Percentiles rank a stretch among this genome's conserved stretches.
Evolutionary conservation across 1,140 invertebrate species (phyloP).

Genomic region (Probaryconus sp.): DNA sequence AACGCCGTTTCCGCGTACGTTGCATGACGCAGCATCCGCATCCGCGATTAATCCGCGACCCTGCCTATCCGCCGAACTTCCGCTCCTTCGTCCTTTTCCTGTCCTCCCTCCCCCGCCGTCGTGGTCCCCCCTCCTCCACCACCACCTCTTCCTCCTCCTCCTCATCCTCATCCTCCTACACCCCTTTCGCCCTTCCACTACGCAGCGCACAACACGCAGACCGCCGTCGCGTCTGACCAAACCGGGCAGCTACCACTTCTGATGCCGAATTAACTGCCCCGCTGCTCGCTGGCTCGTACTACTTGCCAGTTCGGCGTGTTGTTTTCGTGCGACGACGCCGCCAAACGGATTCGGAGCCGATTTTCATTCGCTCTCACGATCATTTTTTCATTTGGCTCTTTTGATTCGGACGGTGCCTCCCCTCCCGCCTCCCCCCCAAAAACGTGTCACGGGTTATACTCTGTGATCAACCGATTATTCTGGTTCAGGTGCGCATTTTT

Average conservation of each 20-base stretch:
- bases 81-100: constrained; percentile 38
- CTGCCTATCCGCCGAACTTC: no score
- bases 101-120: constrained; percentile 13
- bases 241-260: constrained; percentile 55
- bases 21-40: constrained; percentile 56
- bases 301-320: constrained; percentile 27
- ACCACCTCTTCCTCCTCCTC: not conserved
- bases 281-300: constrained; percentile 25
- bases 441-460: constrained; percentile 16
- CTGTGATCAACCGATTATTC: no score
- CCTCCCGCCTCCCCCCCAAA: not conserved
- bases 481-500: no score
- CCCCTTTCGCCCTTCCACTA: constrained; percentile 18
- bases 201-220: constrained; percentile 42
- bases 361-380: no score
- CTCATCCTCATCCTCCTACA: not conserved
- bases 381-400: constrained; percentile 2
- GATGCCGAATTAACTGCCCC: constrained; percentile 49
- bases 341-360: not conserved
- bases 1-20: constrained; percentile 19
- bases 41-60: constrained; percentile 40
- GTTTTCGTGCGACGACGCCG: constrained; percentile 11
- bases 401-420: not conserved
- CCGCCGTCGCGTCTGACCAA: constrained; percentile 44
- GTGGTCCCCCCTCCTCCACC: constrained; percentile 13